Evolutionary conservation across 2,888 invertebrate species (phyloP).

Genomic region (Chaitophorus viminalis): DNA sequence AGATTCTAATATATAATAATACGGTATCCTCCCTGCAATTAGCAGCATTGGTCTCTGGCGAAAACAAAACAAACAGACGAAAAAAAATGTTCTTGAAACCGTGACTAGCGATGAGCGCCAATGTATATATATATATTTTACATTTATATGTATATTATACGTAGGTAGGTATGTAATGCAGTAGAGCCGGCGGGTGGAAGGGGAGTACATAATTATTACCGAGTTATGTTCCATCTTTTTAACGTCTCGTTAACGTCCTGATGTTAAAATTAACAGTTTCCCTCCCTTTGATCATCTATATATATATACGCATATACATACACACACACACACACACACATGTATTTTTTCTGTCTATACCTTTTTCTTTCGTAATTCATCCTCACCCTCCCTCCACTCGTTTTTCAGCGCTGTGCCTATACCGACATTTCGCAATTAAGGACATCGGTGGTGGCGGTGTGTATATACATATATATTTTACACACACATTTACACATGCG

Average conservation of each 20-base stretch:
- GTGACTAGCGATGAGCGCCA: slow-evolving; percentile 48
- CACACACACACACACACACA: background rate
- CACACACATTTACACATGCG: background rate
- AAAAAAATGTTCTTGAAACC: slow-evolving; percentile 54
- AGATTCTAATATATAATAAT: slow-evolving; percentile 56
- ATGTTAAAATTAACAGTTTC: slow-evolving; percentile 61
- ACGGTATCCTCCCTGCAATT: slow-evolving; percentile 61
- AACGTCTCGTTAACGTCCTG: slow-evolving; percentile 61
- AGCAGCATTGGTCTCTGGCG: slow-evolving; percentile 54
- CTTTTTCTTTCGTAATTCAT: slow-evolving; percentile 18
- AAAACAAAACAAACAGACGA: slow-evolving; percentile 60
- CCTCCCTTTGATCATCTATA: slow-evolving; percentile 46
- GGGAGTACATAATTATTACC: slow-evolving; percentile 56
- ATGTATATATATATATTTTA: background rate
- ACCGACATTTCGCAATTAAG: slow-evolving; percentile 59
- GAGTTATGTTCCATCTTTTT: slow-evolving; percentile 57
- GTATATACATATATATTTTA: background rate
- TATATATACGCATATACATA: background rate
- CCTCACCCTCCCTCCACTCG: background rate
- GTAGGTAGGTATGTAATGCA: background rate
- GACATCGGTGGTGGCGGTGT: slow-evolving; percentile 15
- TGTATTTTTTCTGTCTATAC: background rate
- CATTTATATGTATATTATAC: slow-evolving; percentile 5
- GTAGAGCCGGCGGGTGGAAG: background rate
- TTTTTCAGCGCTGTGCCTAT: background rate